A percentile compares a stretch with the other conserved stretches of the same genome.
Conservation (phyloP, 2,113 vertebrate genomes). For the Nannospalax galili region DNA sequence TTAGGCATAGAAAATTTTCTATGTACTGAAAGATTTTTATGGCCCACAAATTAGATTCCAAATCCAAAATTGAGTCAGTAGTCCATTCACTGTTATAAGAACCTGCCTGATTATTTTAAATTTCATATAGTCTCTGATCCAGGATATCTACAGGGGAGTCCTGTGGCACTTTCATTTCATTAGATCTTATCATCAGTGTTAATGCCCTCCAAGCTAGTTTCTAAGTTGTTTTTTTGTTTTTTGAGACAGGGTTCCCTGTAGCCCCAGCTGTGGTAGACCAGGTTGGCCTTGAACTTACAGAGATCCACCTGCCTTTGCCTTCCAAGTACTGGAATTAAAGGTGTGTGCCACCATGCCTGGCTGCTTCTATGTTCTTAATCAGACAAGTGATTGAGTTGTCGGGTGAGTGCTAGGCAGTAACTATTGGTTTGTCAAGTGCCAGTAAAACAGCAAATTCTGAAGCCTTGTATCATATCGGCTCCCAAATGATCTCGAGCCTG, state of each 20-base stretch:
- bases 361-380: constrained; percentile 1
- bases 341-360: too few species aligned
- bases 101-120: not conserved
- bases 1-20: not conserved
- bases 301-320: too few species aligned
- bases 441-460: not conserved
- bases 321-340: too few species aligned
- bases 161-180: not conserved
- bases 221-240: too few species aligned
- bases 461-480: not conserved
- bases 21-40: not conserved
- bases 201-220: not conserved
- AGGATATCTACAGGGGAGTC: constrained; percentile 1
- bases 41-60: not conserved
- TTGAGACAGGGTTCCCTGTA: too few species aligned
- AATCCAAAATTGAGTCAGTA: too few species aligned
- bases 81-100: not conserved
- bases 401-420: not conserved
- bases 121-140: constrained; percentile 10
- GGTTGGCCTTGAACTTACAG: too few species aligned
- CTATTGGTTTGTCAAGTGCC: not conserved
- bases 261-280: too few species aligned
- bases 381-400: constrained; percentile 24
- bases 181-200: not conserved
- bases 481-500: not conserved